Evolutionary conservation across 2,797 vertebrate species (phyloP).

Genomic region (Champsocephalus gunnari): DNA sequence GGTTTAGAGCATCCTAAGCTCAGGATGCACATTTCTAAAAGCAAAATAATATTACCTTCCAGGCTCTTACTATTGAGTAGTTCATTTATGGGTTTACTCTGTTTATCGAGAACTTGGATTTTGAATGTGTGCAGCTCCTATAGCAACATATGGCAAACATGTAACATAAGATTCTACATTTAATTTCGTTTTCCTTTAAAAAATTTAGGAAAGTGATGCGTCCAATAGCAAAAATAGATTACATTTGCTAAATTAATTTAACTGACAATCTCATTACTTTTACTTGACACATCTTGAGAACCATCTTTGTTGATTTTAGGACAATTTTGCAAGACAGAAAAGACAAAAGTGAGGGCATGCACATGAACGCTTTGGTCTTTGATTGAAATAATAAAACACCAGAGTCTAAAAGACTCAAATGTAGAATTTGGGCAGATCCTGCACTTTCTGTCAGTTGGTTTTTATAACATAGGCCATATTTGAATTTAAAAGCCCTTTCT

Average conservation of each 20-base stretch:
- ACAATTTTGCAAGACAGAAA: not conserved
- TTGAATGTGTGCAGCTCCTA: not conserved
- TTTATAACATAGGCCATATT: not conserved
- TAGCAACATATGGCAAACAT: slow-evolving; percentile 15
- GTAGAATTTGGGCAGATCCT: not conserved
- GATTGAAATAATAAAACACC: not conserved
- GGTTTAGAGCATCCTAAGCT: slow-evolving; percentile 23
- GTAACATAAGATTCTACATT: not conserved
- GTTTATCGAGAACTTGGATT: not conserved
- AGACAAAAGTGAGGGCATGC: not conserved
- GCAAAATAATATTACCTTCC: not conserved
- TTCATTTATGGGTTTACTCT: not conserved
- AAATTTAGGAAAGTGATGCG: not conserved
- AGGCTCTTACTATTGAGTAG: not conserved
- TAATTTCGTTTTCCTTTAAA: not conserved
- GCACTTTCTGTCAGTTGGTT: slow-evolving; percentile 1
- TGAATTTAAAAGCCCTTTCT: not conserved
- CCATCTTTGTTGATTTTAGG: slow-evolving; percentile 6
- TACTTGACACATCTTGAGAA: not conserved
- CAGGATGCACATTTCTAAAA: slow-evolving; percentile 22
- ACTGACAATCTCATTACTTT: not conserved
- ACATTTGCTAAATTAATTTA: not conserved
- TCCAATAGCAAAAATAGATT: not conserved
- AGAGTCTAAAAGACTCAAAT: not conserved
- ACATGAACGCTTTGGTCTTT: not conserved